Conservation (phyloP, 2,888 invertebrate genomes). For the Lasioglossum oenotherae region DNA sequence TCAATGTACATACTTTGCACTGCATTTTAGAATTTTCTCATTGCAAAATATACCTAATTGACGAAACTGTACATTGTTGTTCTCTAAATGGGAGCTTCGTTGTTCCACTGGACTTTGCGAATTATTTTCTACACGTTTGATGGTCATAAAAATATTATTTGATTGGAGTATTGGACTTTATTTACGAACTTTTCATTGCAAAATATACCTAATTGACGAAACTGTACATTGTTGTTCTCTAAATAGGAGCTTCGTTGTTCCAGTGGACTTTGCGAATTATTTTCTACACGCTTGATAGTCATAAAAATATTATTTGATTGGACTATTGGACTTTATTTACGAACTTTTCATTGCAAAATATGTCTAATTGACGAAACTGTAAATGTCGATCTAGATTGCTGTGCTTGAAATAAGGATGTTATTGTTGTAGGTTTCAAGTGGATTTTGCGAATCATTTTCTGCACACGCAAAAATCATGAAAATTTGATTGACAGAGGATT, state of each 20-base stretch:
- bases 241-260: no score
- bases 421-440: neutral
- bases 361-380: neutral
- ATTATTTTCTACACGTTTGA: neutral
- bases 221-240: neutral
- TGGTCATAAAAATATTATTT: neutral
- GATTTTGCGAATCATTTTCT: neutral
- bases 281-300: neutral
- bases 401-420: neutral
- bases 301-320: neutral
- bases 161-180: neutral
- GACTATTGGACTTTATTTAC: neutral
- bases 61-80: neutral
- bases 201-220: neutral
- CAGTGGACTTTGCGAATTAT: neutral
- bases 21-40: neutral
- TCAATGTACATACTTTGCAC: neutral
- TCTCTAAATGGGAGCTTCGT: neutral
- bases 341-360: neutral
- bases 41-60: neutral
- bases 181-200: neutral
- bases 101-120: neutral
- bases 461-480: neutral
- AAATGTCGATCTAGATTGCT: neutral
- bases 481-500: neutral